Base-by-base conservation (phyloP, 2,888 invertebrate species). In the Acrobasis consociella region DNA sequence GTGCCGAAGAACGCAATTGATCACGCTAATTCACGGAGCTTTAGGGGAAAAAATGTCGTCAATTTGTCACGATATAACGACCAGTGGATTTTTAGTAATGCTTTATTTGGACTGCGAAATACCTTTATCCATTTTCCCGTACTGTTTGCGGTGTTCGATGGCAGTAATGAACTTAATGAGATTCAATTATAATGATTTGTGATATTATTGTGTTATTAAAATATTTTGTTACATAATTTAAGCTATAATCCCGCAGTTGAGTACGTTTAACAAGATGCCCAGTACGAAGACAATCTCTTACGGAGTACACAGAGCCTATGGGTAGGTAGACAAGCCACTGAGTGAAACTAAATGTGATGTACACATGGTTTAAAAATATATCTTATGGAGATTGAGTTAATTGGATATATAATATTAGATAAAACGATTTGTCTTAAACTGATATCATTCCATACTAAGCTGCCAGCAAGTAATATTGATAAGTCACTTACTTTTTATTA, bases 11-110 rank as follows among this genome's bases (percentile, higher is more conserved):
- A 79, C 80, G 83, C 86, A 85, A 89, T 91, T 89, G 89, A 91
- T 91, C 88, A 87, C 86, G 84, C 83, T 89, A 89, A 90, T 90
- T 90, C 87, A 73, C 75, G 76, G 76, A 81, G 86, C 84, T 86
- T 84, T 76, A 74, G 76, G 78, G 77, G 72, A 77, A 87, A 88
- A 88, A 91, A 85, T 88, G 85, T 81, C 83, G 72, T 75, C 84
- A 83, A 90, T 90, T 89, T 90, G 87, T 90, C 86, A 88, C 82
- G 77, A 80, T 81, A 83, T 85, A 89, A 87, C 85, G 83, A 85
- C 80, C 79, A 76, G 77, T 75, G 80, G 78, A 80, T 80, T 79
- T 74, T 74, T 73, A 70, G 68, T 55, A 62, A 62, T 56, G 55
- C 37, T 55, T 62, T 62, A 55, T 62, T 55, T 55, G 49, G 38